phyloP scores from a whole-genome alignment of 37 sponge, comb jelly and placozoan species.

The Bolinopsis microptera region DNA sequence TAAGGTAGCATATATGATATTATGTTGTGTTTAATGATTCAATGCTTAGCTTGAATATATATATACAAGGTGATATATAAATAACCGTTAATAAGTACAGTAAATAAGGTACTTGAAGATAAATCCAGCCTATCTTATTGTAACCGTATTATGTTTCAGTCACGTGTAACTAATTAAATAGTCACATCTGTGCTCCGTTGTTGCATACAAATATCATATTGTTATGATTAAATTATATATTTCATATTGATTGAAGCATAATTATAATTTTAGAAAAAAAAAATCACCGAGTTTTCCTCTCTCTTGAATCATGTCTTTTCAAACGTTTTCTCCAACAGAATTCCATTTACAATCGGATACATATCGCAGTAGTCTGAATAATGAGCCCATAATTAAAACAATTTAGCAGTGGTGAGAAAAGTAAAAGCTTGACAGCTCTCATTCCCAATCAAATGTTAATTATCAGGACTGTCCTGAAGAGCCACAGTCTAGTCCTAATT shows the following conservation, averaged over 20 bases:
- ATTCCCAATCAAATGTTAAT: background rate
- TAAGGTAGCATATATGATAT: background rate
- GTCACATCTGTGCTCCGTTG: background rate
- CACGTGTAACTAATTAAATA: background rate
- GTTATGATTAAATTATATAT: background rate
- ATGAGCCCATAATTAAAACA: too few relatives aligned
- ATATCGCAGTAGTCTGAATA: too few relatives aligned
- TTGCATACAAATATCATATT: background rate
- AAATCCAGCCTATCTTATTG: background rate
- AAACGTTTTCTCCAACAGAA: too few relatives aligned
- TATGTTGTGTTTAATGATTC: background rate
- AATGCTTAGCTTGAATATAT: background rate
- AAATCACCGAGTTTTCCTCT: background rate
- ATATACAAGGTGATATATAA: background rate
- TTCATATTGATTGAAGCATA: background rate
- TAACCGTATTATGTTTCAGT: background rate
- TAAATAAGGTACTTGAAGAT: background rate
- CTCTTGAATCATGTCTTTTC: too few relatives aligned
- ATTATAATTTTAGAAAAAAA: background rate
- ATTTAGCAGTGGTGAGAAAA: too few relatives aligned
- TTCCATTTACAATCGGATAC: too few relatives aligned
- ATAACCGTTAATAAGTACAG: background rate
- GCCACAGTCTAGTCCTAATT: background rate
- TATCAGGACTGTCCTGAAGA: background rate
- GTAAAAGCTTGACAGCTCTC: background rate